Base-by-base conservation (phyloP, 1,140 invertebrate species). In the Scaptomyza graminum region DNA sequence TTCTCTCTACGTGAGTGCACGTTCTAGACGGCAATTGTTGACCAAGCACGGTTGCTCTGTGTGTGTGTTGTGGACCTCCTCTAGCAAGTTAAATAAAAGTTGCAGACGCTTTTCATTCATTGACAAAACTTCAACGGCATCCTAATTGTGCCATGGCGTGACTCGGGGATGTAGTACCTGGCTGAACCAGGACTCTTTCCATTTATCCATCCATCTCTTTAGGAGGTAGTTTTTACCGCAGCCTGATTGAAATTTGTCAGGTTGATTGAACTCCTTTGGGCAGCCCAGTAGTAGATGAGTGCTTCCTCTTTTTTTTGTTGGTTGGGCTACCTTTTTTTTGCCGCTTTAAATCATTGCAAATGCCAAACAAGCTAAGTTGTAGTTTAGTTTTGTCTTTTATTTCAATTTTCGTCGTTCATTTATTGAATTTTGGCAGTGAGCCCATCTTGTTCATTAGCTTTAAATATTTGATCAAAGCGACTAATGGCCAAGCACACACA, bases 381-480 rank as follows among this genome's bases (percentile, higher is more conserved):
- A 61, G 46, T 61, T 65, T 55, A 49, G 37, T 31, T 63, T 34
- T 28, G 25, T 3, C 37, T 28, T 57, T 15, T 16, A 41, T 64
- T 61, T 49, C 13, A 22, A 22, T 62, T 63, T 39, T 31, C 18
- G 49, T 50, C 62, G 25, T 60, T 67, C 49, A 47, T 56, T 50
- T 63, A 74, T 70, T 54, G 39, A 31, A 55, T 63, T 52, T 74
- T 74, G 71, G 66, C 71, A 57, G 34, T 34, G 46, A 49, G 69
- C 74, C 79, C 76, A 76, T 70, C 61, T 81, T 77, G 64, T 82
- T 82, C 79, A 82, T 82, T 82, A 82, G 79, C 79, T 81, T 82
- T 82, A 82, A 82, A 82, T 82, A 82, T 82, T 82, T 81, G 74
- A 82, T 82, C 79, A 82, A 82, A 82, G 79, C 78, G 61, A 74